Conservation (phyloP, 1,140 invertebrate species). For the Aphaenogaster rudis region DNA sequence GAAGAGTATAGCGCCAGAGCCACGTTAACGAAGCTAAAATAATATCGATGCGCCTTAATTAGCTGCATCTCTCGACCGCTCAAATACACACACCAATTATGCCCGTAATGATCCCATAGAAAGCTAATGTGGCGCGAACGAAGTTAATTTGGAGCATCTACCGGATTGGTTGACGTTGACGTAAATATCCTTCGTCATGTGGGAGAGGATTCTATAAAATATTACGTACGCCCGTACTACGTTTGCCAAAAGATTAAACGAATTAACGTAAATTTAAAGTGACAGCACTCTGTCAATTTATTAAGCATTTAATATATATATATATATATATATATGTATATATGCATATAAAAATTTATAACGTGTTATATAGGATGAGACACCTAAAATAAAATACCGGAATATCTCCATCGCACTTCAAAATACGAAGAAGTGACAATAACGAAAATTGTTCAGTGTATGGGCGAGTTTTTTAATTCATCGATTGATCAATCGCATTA, state of each 20-base stretch:
- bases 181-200: constrained; percentile 4
- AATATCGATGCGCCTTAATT: constrained; percentile 47
- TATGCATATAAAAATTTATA: too few relatives aligned
- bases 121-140: constrained; percentile 21
- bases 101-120: constrained; percentile 22
- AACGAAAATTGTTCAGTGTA: too few relatives aligned
- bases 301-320: background rate
- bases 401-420: too few relatives aligned
- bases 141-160: constrained; percentile 1
- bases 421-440: too few relatives aligned
- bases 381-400: too few relatives aligned
- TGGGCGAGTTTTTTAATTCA: too few relatives aligned
- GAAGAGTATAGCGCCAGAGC: background rate
- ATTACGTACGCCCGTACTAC: background rate
- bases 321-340: background rate
- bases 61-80: constrained; percentile 12
- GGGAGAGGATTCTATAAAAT: background rate
- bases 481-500: too few relatives aligned
- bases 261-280: background rate
- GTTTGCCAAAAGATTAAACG: background rate
- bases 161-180: constrained; percentile 1
- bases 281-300: background rate
- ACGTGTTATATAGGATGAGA: too few relatives aligned
- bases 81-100: constrained; percentile 27
- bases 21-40: constrained; percentile 54